Percentiles rank a stretch among this genome's conserved stretches.
Conservation (phyloP, 2,113 vertebrate genomes). For the Micronycteris hirsuta region DNA sequence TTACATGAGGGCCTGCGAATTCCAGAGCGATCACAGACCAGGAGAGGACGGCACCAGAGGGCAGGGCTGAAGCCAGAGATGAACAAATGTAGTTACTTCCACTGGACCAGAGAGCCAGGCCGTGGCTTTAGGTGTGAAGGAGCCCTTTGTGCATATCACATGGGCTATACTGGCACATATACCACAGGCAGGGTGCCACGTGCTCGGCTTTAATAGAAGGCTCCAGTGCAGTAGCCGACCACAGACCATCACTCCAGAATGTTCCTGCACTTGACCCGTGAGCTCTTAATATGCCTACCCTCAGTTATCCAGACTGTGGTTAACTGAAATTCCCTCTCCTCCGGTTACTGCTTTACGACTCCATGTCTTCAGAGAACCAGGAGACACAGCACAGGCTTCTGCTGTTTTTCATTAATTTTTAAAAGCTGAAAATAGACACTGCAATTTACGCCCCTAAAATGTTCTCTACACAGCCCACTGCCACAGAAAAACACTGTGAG, state of each 20-base stretch:
- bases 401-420: not conserved
- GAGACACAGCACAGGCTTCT: not conserved
- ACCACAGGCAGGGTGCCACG: not conserved
- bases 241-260: not conserved
- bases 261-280: not conserved
- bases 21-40: rapidly evolving
- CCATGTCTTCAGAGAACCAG: not conserved
- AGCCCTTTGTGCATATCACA: rapidly evolving
- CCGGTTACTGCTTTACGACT: not conserved
- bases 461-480: not conserved
- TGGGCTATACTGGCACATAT: rapidly evolving
- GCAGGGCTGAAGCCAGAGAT: not conserved
- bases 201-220: not conserved
- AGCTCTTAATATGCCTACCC: not conserved
- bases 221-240: no score
- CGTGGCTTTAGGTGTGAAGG: rapidly evolving
- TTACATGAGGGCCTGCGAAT: not conserved
- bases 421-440: not conserved
- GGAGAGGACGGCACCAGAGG: not conserved
- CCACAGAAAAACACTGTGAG: not conserved
- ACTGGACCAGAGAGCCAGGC: rapidly evolving
- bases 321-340: no score
- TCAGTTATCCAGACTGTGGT: rapidly evolving
- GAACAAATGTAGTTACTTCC: not conserved
- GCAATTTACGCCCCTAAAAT: not conserved